Conservation (phyloP, 92 coral and sea anemone genomes). For the Siderastrea radians region DNA sequence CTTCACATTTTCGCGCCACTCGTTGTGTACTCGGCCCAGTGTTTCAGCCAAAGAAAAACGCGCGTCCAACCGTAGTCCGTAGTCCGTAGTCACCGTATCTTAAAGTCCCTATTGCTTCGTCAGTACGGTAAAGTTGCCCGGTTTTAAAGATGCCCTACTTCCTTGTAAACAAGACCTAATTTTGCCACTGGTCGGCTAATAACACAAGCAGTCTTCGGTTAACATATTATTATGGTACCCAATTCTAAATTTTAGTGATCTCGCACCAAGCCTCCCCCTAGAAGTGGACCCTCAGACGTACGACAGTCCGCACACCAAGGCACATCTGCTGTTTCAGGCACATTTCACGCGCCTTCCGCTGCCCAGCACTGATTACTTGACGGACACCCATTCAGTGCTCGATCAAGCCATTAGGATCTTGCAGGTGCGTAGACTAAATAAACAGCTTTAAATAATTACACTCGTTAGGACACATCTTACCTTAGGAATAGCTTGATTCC, state of each 20-base stretch:
- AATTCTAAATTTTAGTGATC: conserved; percentile 66
- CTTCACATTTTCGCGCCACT: no score
- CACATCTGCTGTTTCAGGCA: conserved; percentile 94
- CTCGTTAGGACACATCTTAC: no score
- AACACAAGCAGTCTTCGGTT: neutral
- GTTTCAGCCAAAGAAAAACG: no score
- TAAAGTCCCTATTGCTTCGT: no score
- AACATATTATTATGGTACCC: neutral
- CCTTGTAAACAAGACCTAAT: no score
- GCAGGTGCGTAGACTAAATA: conserved; percentile 68
- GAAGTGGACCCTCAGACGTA: conserved; percentile 90
- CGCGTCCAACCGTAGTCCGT: no score
- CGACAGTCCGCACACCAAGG: conserved; percentile 96
- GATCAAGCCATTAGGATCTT: conserved; percentile 96
- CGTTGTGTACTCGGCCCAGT: no score
- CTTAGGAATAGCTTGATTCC: no score
- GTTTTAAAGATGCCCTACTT: no score
- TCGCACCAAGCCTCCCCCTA: conserved; percentile 91
- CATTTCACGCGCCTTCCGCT: conserved; percentile 87
- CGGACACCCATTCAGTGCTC: conserved; percentile 94
- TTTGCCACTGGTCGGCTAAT: no score
- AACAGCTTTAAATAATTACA: neutral
- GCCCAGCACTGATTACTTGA: conserved; percentile 95
- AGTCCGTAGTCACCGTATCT: no score
- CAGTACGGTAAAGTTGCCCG: no score